Evolutionary conservation across 2,113 vertebrate genomes (phyloP), one percentile per base, ranked within the genome.

Genomic region (Dissostichus mawsoni): DNA sequence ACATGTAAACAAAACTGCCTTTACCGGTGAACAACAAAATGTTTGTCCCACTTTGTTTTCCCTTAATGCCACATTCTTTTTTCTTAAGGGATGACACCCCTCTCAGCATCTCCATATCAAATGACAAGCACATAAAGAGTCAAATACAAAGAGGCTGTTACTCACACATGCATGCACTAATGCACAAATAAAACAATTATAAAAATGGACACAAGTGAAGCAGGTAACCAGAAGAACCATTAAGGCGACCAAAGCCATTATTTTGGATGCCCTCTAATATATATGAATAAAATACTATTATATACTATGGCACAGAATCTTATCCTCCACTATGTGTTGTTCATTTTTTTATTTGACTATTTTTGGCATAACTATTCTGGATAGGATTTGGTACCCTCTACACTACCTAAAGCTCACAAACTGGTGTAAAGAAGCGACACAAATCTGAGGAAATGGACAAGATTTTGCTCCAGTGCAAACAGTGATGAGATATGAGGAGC

Each of bases 401-500:
- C 47, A 77, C 73, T 47, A 83, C 65, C 68, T 78, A 78, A 23
- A 76, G 76, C 67, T 87, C 72, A 75, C 84, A 62, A 87, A 69
- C 47, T 67, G 69, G 41, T 23, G 50, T 52, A 47, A 66, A 82
- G 29, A 20, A 72, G 67, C 47, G 63, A 51, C 12, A 61, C 29
- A 74, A 23, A 77, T 57, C 29, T 25, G 82, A 58, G 51, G 68
- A 73, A 69, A 76, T 67, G 62, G 83, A 76, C 76, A 92, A 90
- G 85, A 85, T 93, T 94, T 94, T 94, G 90, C 94, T 94, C 93
- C 94, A 94, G 92, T 93, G 87, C 93, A 94, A 94, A 91, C 65
- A 0, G 3, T 44, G 33, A 23, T 20, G 18, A 78, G 1, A 63
- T 56, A 51, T 68, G 58, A 86, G 61, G 45, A 48, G 68, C 68